Percentiles rank a stretch among this genome's conserved stretches.
phyloP scores from a whole-genome alignment of 2,888 invertebrate genomes.

The Yponomeuta cagnagella region DNA sequence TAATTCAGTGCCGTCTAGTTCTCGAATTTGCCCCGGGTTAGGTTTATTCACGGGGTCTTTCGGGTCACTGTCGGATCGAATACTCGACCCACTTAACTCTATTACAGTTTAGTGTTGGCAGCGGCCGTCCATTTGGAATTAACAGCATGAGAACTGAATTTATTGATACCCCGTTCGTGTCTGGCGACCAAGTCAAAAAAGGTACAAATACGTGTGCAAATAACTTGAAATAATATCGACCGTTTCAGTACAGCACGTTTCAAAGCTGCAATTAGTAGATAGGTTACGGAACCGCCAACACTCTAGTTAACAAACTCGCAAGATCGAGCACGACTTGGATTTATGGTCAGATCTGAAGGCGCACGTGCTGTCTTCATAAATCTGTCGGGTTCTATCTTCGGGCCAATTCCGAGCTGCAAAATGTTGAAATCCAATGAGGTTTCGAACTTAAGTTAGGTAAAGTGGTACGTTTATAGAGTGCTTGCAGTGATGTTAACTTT shows the following conservation, averaged over 20 bases:
- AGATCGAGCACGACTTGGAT: background rate
- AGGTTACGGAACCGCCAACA: background rate
- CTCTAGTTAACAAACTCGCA: background rate
- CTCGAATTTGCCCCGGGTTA: constrained; percentile 17
- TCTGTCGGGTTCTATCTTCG: background rate
- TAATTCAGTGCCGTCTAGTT: constrained; percentile 23
- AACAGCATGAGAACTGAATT: background rate
- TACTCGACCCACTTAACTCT: background rate
- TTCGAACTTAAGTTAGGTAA: background rate
- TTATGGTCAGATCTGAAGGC: background rate
- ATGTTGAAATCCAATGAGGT: background rate
- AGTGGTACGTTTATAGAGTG: no score
- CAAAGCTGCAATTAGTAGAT: background rate
- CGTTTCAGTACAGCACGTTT: background rate
- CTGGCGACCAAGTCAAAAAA: no score
- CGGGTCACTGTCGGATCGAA: background rate
- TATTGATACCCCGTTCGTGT: background rate
- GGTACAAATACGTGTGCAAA: no score
- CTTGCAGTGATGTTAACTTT: no score
- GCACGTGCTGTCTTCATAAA: background rate
- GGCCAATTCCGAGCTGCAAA: background rate
- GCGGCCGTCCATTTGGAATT: background rate
- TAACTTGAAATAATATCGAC: no score
- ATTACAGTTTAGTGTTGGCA: background rate
- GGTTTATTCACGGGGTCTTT: constrained; percentile 7